Conservation (phyloP, 2,888 invertebrate species). For the Sepioteuthis lessoniana region DNA sequence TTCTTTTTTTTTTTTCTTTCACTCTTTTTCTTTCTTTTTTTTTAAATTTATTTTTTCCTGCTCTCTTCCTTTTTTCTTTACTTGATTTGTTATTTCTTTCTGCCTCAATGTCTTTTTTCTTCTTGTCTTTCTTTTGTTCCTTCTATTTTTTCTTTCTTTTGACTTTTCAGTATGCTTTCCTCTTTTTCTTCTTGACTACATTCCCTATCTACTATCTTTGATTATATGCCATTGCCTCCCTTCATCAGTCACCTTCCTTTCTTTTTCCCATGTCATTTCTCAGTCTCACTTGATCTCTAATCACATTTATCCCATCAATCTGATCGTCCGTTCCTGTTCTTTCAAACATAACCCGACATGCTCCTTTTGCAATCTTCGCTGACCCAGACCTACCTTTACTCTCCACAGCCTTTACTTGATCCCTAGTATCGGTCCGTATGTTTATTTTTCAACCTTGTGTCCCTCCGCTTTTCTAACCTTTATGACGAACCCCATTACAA, state of each 20-base stretch:
- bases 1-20: neutral
- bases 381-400: neutral
- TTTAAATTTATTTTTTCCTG: no score
- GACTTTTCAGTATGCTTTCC: no score
- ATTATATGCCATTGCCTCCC: neutral
- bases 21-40: neutral
- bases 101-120: no score
- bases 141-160: no score
- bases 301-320: constrained; percentile 8
- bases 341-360: constrained; percentile 21
- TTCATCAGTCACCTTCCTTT: neutral
- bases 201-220: neutral
- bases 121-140: no score
- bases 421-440: neutral
- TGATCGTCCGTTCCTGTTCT: neutral
- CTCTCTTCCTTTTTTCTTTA: neutral
- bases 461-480: constrained; percentile 20
- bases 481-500: neutral
- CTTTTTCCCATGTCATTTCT: neutral
- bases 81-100: no score
- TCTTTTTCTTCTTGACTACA: no score
- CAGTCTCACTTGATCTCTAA: constrained; percentile 18
- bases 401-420: neutral
- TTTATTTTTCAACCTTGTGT: neutral
- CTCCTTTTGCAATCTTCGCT: constrained; percentile 33